These are phyloP conservation scores for Nanorana parkeri DNA, from an alignment of 2,113 vertebrate species.

Conservation along the genomic window DNA sequence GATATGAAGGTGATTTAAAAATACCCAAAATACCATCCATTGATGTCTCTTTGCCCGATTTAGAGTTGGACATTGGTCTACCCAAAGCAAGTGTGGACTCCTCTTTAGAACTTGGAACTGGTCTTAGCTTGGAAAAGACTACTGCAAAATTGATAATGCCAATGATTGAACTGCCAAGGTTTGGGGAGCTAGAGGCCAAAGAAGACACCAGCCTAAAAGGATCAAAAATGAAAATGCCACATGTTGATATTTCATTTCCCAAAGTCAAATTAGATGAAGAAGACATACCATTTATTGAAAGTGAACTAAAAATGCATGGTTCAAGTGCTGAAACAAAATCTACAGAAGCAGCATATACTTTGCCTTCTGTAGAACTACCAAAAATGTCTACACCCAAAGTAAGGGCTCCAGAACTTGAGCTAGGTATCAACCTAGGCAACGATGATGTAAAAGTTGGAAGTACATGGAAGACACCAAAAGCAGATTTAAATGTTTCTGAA, in stretches of 20 bases:
- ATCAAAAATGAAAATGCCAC: conserved; percentile 62
- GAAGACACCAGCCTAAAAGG: conserved; percentile 60
- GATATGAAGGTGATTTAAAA: conserved; percentile 73
- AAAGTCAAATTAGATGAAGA: conserved; percentile 60
- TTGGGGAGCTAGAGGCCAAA: conserved; percentile 55
- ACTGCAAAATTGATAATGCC: conserved; percentile 65
- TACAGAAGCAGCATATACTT: conserved; percentile 65
- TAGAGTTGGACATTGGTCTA: conserved; percentile 72
- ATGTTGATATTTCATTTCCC: conserved; percentile 63
- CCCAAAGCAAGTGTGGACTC: conserved; percentile 61
- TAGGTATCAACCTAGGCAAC: conserved; percentile 62
- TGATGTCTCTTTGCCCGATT: conserved; percentile 74
- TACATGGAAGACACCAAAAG: conserved; percentile 23
- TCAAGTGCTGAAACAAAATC: conserved; percentile 49
- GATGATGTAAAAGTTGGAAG: conserved; percentile 9
- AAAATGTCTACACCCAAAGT: conserved; percentile 59
- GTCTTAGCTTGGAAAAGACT: conserved; percentile 25
- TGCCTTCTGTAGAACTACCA: conserved; percentile 64
- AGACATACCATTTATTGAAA: conserved; percentile 45
- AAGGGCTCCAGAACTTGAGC: conserved; percentile 64
- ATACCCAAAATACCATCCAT: conserved; percentile 70
- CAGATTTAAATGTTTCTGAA: background rate
- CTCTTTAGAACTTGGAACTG: conserved; percentile 39
- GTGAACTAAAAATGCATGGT: conserved; percentile 52
- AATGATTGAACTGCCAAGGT: conserved; percentile 61